Base-by-base conservation (phyloP, 2,797 vertebrate genomes). In the Scomberomorus guttatus region DNA sequence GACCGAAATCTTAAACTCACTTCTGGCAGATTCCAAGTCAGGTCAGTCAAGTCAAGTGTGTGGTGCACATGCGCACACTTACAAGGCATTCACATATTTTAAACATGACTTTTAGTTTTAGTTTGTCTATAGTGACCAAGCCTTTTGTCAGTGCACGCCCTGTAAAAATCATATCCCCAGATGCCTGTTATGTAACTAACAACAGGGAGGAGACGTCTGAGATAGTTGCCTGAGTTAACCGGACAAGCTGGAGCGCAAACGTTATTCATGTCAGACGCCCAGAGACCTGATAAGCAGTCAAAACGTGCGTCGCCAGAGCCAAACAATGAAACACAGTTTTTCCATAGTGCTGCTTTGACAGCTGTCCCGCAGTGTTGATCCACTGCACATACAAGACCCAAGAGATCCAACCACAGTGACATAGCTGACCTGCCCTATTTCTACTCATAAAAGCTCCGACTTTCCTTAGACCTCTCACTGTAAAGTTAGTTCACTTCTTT, bases 171-270 rank as follows among this genome's bases (percentile, higher is more conserved):
- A 78, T 77, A 84, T 71, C 65, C 71, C 17, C 62, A 56, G 79
- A 66, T 81, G 77, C 72, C 61, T 1, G 80, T 93, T 93, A 83
- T 71, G 59, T 89, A 90, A 91, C 83, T 18, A 62, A 4, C 2
- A 81, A 52, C 57, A 72, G 80, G 87, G 89, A 84, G 87, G 79
- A 80, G 83, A 63, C 39, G 54, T 52, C 63, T 62, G 64, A 67
- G 58, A 54, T 32, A 48, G 46, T 46, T 78, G 51, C 18, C 55
- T 32, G 24, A 72, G 68, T 66, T 64, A 48, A 64, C 61, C 57
- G 6, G 18, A 22, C 64, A 27, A 6, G 67, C 71, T 75, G 59
- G 50, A 64, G 66, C 59, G 34, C 27, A 10, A 29, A 12, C 55
- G 44, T 74, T 68, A 24, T 66, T 73, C 46, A 61, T 60, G 57